Percentiles rank a stretch among this genome's conserved stretches.
phyloP scores from a whole-genome alignment of 1,140 invertebrate species.

The Pseudomyrmex dendroicus region DNA sequence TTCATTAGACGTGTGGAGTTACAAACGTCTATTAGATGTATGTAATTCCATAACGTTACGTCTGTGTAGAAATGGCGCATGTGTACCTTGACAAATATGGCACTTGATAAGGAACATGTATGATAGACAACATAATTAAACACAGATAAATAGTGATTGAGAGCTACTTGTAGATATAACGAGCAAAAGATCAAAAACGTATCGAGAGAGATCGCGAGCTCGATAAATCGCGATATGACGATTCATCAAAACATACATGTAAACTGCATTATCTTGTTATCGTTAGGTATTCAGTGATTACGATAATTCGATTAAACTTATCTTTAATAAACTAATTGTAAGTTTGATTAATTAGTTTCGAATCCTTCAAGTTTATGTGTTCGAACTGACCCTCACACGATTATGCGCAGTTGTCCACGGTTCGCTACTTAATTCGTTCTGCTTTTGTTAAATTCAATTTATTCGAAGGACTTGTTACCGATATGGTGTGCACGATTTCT shows the following conservation, averaged over 20 bases:
- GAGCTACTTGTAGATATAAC: conserved; percentile 12
- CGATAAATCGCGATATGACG: not conserved
- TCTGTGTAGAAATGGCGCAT: not conserved
- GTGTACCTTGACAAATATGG: not conserved
- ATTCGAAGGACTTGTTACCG: conserved; percentile 6
- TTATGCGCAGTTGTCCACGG: conserved; percentile 3
- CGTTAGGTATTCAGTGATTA: not conserved
- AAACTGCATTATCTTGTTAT: not conserved
- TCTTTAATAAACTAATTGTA: not conserved
- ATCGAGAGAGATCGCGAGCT: not conserved
- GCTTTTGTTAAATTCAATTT: conserved; percentile 41
- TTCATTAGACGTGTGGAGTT: too few relatives aligned
- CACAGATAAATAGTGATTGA: conserved; percentile 36
- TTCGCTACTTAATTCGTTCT: not conserved
- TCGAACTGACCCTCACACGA: not conserved
- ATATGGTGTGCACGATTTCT: not conserved
- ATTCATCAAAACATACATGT: not conserved
- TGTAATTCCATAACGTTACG: too few relatives aligned
- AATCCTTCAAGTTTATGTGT: not conserved
- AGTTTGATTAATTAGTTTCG: not conserved
- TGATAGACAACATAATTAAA: conserved; percentile 18
- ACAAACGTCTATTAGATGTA: too few relatives aligned
- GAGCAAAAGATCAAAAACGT: not conserved
- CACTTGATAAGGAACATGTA: conserved; percentile 53
- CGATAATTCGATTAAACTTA: not conserved